Evolutionary conservation across 2,797 vertebrate genomes (phyloP).

Genomic region (Pseudocheirus occidentalis): DNA sequence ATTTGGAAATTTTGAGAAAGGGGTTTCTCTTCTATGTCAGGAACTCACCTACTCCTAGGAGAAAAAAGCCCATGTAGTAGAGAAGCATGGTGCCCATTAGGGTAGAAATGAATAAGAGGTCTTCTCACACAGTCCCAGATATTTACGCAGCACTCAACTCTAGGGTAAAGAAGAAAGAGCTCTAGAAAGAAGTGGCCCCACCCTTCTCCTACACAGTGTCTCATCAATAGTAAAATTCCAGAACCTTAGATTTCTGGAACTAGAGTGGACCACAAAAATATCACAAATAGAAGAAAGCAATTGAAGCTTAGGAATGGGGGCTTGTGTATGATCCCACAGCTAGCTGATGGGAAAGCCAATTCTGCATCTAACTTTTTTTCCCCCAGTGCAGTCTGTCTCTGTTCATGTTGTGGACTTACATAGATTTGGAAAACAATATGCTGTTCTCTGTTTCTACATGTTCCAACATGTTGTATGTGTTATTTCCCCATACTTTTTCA

Average conservation of each 20-base stretch:
- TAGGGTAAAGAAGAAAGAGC: neutral
- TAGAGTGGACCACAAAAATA: neutral
- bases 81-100: conserved; percentile 21
- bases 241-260: neutral
- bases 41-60: conserved; percentile 50
- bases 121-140: neutral
- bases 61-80: conserved; percentile 23
- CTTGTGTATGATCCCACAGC: neutral
- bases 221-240: neutral
- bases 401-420: neutral
- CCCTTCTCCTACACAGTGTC: neutral
- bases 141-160: neutral
- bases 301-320: neutral
- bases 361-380: neutral
- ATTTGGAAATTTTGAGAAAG: neutral
- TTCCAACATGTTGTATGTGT: neutral
- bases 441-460: neutral
- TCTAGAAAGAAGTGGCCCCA: neutral
- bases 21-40: too few species aligned
- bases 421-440: neutral
- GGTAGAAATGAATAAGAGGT: neutral
- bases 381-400: neutral
- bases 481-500: neutral
- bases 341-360: neutral
- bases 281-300: neutral